A percentile compares a stretch with the other conserved stretches of the same genome.
Evolutionary conservation across 2,888 invertebrate species (phyloP).

Genomic region (Agrenia bidenticulata): DNA sequence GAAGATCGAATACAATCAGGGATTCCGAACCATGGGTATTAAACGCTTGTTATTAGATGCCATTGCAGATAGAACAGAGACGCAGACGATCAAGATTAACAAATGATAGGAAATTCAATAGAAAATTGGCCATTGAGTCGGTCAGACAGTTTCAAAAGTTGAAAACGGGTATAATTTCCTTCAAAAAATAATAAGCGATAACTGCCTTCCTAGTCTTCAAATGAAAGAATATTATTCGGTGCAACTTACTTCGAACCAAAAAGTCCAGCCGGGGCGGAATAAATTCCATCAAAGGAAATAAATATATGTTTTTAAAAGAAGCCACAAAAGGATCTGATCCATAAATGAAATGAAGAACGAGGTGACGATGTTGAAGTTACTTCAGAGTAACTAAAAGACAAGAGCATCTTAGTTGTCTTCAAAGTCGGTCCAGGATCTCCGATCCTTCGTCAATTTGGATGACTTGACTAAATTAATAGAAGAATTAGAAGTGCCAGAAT

Average conservation of each 20-base stretch:
- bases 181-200: conserved; percentile 3
- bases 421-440: neutral
- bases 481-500: neutral
- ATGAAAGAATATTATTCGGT: conserved; percentile 3
- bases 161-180: conserved; percentile 12
- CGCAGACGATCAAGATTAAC: neutral
- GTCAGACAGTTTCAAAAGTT: neutral
- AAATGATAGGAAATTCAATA: neutral
- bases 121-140: conserved; percentile 9
- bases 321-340: neutral
- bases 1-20: neutral
- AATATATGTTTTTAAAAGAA: neutral
- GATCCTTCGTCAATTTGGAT: conserved; percentile 30
- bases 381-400: no score
- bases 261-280: no score
- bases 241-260: neutral
- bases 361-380: conserved; percentile 20
- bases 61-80: conserved; percentile 9
- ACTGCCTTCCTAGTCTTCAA: neutral
- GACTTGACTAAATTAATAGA: conserved; percentile 25
- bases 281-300: no score
- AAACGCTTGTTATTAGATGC: conserved; percentile 13
- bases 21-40: neutral
- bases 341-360: conserved; percentile 13
- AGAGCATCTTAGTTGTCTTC: neutral